Conservation (phyloP, 2,797 vertebrate genomes). For the Anolis apletophallus region DNA sequence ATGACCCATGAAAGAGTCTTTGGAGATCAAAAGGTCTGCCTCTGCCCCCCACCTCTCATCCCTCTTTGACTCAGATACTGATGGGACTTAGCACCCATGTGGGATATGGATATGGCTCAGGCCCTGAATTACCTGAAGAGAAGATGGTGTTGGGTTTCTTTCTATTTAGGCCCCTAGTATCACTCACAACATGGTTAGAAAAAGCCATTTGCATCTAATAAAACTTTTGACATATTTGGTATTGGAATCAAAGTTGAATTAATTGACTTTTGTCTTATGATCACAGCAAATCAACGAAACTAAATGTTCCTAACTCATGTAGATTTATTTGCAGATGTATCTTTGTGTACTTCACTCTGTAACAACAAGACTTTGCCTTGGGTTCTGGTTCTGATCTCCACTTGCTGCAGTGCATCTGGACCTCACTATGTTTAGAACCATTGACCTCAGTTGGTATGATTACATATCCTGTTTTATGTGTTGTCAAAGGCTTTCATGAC, state of each 20-base stretch:
- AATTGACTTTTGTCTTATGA: conserved; percentile 61
- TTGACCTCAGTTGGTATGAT: too few relatives aligned
- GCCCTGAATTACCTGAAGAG: conserved; percentile 43
- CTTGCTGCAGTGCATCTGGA: background rate
- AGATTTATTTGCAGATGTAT: conserved; percentile 23
- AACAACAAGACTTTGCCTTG: background rate
- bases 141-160: conserved; percentile 50
- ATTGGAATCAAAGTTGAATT: conserved; percentile 43
- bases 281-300: conserved; percentile 47
- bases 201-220: conserved; percentile 60
- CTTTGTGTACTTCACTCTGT: background rate
- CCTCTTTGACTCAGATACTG: conserved; percentile 60
- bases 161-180: conserved; percentile 37
- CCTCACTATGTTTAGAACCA: background rate
- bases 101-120: conserved; percentile 66
- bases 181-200: conserved; percentile 54
- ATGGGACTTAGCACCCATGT: conserved; percentile 79
- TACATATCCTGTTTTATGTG: too few relatives aligned
- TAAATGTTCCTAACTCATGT: conserved; percentile 43
- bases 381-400: background rate
- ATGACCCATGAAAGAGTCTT: conserved; percentile 71
- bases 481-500: too few relatives aligned
- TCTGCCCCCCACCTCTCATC: conserved; percentile 38
- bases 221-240: conserved; percentile 60
- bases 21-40: conserved; percentile 80